A percentile compares a stretch with the other conserved stretches of the same genome.
Evolutionary conservation across 2,113 vertebrate species (phyloP).

Genomic region (Clarias gariepinus): DNA sequence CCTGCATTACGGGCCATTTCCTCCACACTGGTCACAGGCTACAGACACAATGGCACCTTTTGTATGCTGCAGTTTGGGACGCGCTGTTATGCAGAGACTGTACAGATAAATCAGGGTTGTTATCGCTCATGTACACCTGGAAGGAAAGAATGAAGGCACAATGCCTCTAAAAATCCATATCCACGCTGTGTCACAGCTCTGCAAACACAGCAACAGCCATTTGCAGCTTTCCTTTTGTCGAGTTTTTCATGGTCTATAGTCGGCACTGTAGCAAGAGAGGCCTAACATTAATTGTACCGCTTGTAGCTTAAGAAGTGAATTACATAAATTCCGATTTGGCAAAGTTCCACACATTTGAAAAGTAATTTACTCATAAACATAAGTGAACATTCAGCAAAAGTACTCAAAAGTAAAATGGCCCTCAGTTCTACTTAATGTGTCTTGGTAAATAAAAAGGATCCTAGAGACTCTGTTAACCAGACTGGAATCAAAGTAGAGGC

Average conservation of each 20-base stretch:
- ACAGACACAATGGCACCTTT: constrained; percentile 48
- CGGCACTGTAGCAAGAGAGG: constrained; percentile 5
- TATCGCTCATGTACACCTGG: constrained; percentile 55
- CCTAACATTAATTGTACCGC: constrained; percentile 9
- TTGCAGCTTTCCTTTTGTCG: constrained; percentile 27
- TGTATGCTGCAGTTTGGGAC: constrained; percentile 41
- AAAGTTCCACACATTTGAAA: constrained; percentile 10
- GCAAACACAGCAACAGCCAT: constrained; percentile 35
- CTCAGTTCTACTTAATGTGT: constrained; percentile 4
- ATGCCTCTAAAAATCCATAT: constrained; percentile 39
- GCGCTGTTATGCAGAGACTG: constrained; percentile 41
- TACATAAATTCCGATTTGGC: constrained; percentile 15
- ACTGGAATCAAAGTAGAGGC: constrained; percentile 7
- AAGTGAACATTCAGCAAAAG: constrained; percentile 7
- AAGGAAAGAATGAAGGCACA: constrained; percentile 34
- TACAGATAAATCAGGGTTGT: constrained; percentile 54
- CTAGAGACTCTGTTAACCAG: background rate
- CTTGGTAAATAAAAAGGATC: constrained; percentile 11
- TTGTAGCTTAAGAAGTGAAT: constrained; percentile 31
- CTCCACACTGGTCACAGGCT: constrained; percentile 40
- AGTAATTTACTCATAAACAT: background rate
- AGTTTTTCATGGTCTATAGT: constrained; percentile 42
- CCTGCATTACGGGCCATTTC: constrained; percentile 43
- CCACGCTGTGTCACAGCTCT: constrained; percentile 26
- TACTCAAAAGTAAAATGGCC: background rate